Evolutionary conservation across 2,888 invertebrate genomes (phyloP).

Genomic region (Drosophila crucigera): DNA sequence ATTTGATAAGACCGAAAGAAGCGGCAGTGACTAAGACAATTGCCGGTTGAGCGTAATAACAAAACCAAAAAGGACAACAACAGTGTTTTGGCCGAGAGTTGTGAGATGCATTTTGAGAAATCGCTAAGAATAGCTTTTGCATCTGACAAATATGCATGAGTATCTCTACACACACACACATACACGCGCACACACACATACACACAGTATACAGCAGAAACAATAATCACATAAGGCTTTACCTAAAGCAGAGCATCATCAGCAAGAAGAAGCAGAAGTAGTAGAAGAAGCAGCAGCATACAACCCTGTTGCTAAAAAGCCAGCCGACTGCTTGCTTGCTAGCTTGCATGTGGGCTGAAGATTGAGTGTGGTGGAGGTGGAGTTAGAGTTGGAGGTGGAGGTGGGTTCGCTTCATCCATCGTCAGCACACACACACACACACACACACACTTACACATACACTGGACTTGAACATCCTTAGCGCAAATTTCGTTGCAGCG

Average conservation of each 20-base stretch:
- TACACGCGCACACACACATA: conserved; percentile 1
- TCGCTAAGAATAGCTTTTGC: conserved; percentile 67
- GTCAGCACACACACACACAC: conserved; percentile 29
- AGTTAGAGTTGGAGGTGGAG: conserved; percentile 11
- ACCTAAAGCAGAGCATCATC: conserved; percentile 15
- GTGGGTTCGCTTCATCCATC: conserved; percentile 50
- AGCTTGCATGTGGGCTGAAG: conserved; percentile 9
- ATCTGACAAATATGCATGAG: conserved; percentile 54
- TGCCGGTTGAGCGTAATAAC: conserved; percentile 48
- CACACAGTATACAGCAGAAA: conserved; percentile 19
- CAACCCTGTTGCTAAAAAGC: conserved; percentile 56
- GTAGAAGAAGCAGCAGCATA: conserved; percentile 12
- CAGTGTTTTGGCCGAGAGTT: conserved; percentile 36
- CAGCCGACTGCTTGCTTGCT: conserved; percentile 42
- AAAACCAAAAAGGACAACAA: conserved; percentile 54
- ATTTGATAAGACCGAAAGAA: conserved; percentile 41
- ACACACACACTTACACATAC: conserved; percentile 28
- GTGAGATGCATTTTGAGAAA: conserved; percentile 53
- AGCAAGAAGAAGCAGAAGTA: conserved; percentile 16
- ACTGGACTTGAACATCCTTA: conserved; percentile 68
- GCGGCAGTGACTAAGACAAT: conserved; percentile 13
- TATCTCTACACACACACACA: conserved; percentile 18
- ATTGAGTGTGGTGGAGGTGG: conserved; percentile 10
- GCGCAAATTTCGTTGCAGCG: conserved; percentile 76
- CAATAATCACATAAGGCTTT: conserved; percentile 47